Conservation (phyloP, 2,888 invertebrate genomes). For the Adelognathus sp. region DNA sequence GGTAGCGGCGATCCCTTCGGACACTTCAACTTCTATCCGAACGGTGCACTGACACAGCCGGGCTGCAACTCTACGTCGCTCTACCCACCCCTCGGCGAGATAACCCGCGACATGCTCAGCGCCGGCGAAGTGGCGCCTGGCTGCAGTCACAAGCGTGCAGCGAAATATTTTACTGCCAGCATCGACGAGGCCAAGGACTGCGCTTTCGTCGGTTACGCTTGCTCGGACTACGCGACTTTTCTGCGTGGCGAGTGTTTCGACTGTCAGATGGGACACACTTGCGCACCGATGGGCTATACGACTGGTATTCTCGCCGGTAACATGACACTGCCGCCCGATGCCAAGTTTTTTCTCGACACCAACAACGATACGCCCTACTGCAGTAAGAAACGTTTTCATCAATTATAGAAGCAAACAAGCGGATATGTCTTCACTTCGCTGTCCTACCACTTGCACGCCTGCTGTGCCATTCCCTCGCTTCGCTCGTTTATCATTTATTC, state of each 20-base stretch:
- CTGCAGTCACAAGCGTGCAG: slow-evolving; percentile 73
- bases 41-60: slow-evolving; percentile 78
- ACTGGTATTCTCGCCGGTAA: slow-evolving; percentile 64
- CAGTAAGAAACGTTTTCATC: slow-evolving; percentile 68
- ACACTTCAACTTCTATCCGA: slow-evolving; percentile 80
- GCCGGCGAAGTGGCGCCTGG: slow-evolving; percentile 78
- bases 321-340: slow-evolving; percentile 51
- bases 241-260: slow-evolving; percentile 64
- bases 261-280: slow-evolving; percentile 63
- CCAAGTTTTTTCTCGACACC: slow-evolving; percentile 76
- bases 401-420: not conserved
- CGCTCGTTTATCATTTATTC: not conserved
- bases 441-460: too few species aligned
- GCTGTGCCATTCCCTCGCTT: not conserved
- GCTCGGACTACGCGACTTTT: slow-evolving; percentile 74
- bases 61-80: slow-evolving; percentile 75
- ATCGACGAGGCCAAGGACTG: slow-evolving; percentile 78
- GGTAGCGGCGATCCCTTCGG: slow-evolving; percentile 77
- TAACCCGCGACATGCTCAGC: slow-evolving; percentile 71
- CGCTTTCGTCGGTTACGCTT: slow-evolving; percentile 77
- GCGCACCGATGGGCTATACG: slow-evolving; percentile 74
- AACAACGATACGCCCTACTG: slow-evolving; percentile 74
- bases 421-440: not conserved
- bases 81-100: slow-evolving; percentile 67
- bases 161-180: slow-evolving; percentile 77